Evolutionary conservation across 2,113 vertebrate genomes (phyloP).

Genomic region (Oplegnathus fasciatus): DNA sequence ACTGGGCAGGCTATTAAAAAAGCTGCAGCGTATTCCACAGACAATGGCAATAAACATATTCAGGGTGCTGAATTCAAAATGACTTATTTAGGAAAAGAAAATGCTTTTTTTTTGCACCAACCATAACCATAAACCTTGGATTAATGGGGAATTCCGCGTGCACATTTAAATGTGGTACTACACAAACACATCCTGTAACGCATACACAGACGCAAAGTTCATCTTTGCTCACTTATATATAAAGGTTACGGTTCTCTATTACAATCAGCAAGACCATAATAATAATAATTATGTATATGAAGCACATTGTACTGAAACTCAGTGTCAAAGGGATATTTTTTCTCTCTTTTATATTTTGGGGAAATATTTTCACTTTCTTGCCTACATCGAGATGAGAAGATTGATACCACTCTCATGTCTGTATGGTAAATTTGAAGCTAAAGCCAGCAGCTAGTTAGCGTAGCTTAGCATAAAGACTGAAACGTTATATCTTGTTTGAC

Average conservation of each 20-base stretch:
- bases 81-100: constrained; percentile 82
- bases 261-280: constrained; percentile 20
- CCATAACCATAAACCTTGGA: constrained; percentile 77
- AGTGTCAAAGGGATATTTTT: not conserved
- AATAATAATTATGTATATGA: not conserved
- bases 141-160: constrained; percentile 70
- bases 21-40: constrained; percentile 85
- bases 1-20: constrained; percentile 86
- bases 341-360: not conserved
- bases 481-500: not conserved
- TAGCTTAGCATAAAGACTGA: constrained; percentile 15
- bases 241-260: constrained; percentile 25
- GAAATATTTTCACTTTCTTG: not conserved
- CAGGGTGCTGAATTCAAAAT: constrained; percentile 84
- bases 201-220: constrained; percentile 36
- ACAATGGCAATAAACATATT: constrained; percentile 88
- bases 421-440: not conserved
- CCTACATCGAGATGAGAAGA: not conserved
- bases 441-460: not conserved
- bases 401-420: not conserved
- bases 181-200: constrained; percentile 40
- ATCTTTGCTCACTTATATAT: constrained; percentile 17
- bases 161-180: constrained; percentile 64
- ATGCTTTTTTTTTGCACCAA: constrained; percentile 63
- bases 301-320: not conserved